phyloP scores from a whole-genome alignment of 2,888 invertebrate genomes.

The Athalia cordata region DNA sequence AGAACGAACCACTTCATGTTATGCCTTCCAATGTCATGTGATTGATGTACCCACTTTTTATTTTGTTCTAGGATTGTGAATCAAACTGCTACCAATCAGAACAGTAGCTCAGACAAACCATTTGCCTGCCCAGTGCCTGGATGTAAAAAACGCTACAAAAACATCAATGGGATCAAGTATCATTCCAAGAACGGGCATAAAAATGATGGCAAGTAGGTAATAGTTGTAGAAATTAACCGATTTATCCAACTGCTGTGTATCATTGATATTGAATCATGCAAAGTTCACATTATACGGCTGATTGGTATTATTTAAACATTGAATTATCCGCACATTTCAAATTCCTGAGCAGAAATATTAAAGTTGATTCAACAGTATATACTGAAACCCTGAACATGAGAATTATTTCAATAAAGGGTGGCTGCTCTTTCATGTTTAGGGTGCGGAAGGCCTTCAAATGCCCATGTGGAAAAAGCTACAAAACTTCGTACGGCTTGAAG shows the following conservation, averaged over 20 bases:
- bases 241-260: constrained; percentile 4
- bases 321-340: no score
- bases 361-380: no score
- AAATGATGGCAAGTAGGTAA: constrained; percentile 86
- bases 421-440: constrained; percentile 74
- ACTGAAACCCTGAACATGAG: background rate
- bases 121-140: constrained; percentile 91
- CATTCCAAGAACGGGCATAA: constrained; percentile 92
- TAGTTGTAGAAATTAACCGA: background rate
- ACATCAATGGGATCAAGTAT: constrained; percentile 92
- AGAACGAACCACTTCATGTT: background rate
- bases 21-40: background rate
- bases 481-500: constrained; percentile 86
- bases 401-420: constrained; percentile 46
- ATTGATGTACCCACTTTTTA: constrained; percentile 41
- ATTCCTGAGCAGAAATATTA: no score
- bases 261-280: constrained; percentile 36
- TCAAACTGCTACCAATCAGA: constrained; percentile 53
- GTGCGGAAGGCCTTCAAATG: constrained; percentile 88
- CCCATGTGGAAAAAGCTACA: constrained; percentile 91
- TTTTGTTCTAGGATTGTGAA: constrained; percentile 57
- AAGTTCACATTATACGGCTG: background rate
- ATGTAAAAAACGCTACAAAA: constrained; percentile 91
- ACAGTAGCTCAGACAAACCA: constrained; percentile 79
- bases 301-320: background rate